Evolutionary conservation across 2,888 invertebrate species (phyloP), one percentile per base, ranked within the genome.

Genomic region (Phyllotreta cruciferae): DNA sequence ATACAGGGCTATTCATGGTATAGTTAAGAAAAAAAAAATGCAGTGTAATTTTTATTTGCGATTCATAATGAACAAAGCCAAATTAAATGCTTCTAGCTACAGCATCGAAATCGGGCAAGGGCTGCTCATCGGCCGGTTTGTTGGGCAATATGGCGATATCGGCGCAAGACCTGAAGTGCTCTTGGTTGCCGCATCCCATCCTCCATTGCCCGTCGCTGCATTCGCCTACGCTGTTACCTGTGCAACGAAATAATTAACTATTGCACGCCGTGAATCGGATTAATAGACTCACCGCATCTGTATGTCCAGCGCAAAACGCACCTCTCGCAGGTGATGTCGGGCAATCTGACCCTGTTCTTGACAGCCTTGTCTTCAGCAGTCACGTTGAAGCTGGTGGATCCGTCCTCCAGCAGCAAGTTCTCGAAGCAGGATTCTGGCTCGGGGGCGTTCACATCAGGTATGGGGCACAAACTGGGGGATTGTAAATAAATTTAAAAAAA

Each of bases 301-400:
- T 83, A 85, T 57, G 82, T 77, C 85, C 85, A 85, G 61, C 84
- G 80, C 0, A 85, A 69, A 2, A 83, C 83, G 62, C 85, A 85
- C 58, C 81, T 79, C 0, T 82, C 69, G 71, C 84, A 85, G 2
- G 70, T 77, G 7, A 84, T 60, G 37, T 73, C 74, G 0, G 85
- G 85, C 9, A 85, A 75, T 37, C 68, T 67, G 2, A 83, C 70
- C 1, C 52, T 66, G n/a, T 67, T 63, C 6, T 38, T 10, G 14
- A 64, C 36, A 1, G 52, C 7, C 13, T 4, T 44, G 10, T 65
- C 64, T 11, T 37, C 41, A 6, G 6, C 41, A 2, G 53, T 6
- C 24, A 69, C 56, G 1, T 8, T 24, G 24, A 55, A 61, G 63
- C 64, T 66, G 54, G 70, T 67, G 4, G 72, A 73, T 3, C 80